Evolutionary conservation across 1,140 invertebrate genomes (phyloP).

Genomic region (Mycetomoellerius zeteki): DNA sequence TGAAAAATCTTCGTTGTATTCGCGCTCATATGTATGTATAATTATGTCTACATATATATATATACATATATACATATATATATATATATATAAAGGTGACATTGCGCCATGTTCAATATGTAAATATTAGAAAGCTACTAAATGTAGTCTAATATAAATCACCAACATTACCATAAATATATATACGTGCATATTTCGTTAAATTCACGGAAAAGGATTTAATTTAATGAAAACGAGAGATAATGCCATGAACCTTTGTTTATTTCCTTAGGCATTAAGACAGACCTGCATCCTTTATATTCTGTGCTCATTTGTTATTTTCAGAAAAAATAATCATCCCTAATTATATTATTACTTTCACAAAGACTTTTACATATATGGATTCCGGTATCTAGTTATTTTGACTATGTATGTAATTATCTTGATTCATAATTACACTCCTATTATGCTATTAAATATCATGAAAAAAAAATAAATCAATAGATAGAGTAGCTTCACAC

Average conservation of each 20-base stretch:
- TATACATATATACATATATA: too few species aligned
- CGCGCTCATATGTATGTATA: background rate
- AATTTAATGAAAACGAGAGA: conserved; percentile 34
- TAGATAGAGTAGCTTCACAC: too few species aligned
- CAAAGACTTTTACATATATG: conserved; percentile 29
- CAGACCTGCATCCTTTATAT: conserved; percentile 10
- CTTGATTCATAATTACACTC: conserved; percentile 14
- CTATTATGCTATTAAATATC: background rate
- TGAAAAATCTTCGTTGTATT: conserved; percentile 52
- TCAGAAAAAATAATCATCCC: conserved; percentile 24
- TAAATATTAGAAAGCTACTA: background rate
- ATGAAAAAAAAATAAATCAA: conserved; percentile 10
- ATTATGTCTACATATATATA: too few species aligned
- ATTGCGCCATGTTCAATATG: background rate
- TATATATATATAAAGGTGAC: background rate
- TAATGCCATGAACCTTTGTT: conserved; percentile 17
- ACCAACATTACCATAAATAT: background rate
- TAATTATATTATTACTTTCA: conserved; percentile 44
- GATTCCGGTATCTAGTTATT: conserved; percentile 21
- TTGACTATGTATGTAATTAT: conserved; percentile 3
- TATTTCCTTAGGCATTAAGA: conserved; percentile 46
- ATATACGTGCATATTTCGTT: background rate
- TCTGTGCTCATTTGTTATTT: conserved; percentile 7
- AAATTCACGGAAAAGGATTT: conserved; percentile 6
- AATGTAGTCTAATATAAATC: background rate